These are phyloP conservation scores for Pseudomyrmex gracilis DNA, from an alignment of 1,140 invertebrate species.

Conservation along the genomic window DNA sequence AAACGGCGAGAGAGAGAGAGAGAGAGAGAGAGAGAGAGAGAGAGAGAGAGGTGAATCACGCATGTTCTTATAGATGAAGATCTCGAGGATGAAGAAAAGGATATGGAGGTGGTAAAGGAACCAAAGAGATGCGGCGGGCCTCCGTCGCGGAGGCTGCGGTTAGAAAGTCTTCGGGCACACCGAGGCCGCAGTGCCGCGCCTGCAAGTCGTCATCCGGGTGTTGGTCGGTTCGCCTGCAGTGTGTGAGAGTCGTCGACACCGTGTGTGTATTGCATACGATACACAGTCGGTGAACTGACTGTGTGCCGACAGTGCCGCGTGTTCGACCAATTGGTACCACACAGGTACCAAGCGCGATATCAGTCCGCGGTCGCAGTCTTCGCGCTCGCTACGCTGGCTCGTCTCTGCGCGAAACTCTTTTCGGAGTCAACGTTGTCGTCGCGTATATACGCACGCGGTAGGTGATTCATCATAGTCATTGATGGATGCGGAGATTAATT, in stretches of 20 bases:
- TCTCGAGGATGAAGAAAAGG: slow-evolving; percentile 4
- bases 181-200: slow-evolving; percentile 18
- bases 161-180: slow-evolving; percentile 73
- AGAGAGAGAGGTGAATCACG: neutral
- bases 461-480: slow-evolving; percentile 15
- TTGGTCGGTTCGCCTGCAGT: slow-evolving; percentile 1
- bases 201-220: slow-evolving; percentile 59
- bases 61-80: neutral
- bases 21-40: neutral
- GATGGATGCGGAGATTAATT: slow-evolving; percentile 1
- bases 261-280: slow-evolving; percentile 55
- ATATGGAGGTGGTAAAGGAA: slow-evolving; percentile 42
- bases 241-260: slow-evolving; percentile 30
- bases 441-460: neutral
- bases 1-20: slow-evolving; percentile 1
- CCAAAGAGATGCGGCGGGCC: slow-evolving; percentile 24
- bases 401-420: neutral
- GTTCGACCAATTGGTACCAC: slow-evolving; percentile 70
- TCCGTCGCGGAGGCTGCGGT: slow-evolving; percentile 73
- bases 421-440: neutral
- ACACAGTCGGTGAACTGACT: slow-evolving; percentile 28
- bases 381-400: neutral
- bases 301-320: slow-evolving; percentile 65
- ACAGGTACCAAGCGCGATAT: slow-evolving; percentile 46
- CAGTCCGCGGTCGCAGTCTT: slow-evolving; percentile 25